Evolutionary conservation across 2,888 invertebrate genomes (phyloP).

Genomic region (Chaetoderma sp.): DNA sequence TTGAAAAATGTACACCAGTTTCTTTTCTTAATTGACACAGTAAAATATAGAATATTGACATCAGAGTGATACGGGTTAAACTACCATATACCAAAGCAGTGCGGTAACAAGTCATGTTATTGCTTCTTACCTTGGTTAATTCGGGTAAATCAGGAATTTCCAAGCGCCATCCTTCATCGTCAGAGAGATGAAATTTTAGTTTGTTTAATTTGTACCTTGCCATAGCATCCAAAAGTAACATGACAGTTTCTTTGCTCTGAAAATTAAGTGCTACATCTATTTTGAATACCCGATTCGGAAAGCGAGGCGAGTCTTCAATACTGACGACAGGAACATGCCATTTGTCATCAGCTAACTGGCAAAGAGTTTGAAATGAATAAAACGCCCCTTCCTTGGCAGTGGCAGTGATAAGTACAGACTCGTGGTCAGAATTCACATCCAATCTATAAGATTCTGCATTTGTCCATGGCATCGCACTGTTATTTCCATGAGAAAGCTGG

Average conservation of each 20-base stretch:
- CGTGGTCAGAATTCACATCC: conserved; percentile 31
- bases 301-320: conserved; percentile 55
- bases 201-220: conserved; percentile 65
- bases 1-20: too few species aligned
- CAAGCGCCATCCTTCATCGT: conserved; percentile 67
- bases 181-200: conserved; percentile 63
- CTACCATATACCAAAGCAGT: too few species aligned
- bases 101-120: too few species aligned
- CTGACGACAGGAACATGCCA: conserved; percentile 36
- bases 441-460: conserved; percentile 46
- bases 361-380: conserved; percentile 51
- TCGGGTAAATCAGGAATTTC: conserved; percentile 64
- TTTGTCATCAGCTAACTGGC: conserved; percentile 35
- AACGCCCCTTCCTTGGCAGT: conserved; percentile 44
- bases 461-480: too few species aligned
- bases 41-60: too few species aligned
- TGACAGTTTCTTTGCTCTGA: conserved; percentile 44
- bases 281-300: conserved; percentile 59
- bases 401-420: conserved; percentile 42
- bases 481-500: conserved; percentile 17
- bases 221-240: conserved; percentile 56
- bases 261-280: conserved; percentile 66
- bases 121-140: conserved; percentile 54
- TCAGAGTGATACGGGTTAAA: too few species aligned
- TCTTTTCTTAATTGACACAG: too few species aligned